Base-by-base conservation (phyloP, 2,797 vertebrate genomes). In the Intellagama lesueurii region DNA sequence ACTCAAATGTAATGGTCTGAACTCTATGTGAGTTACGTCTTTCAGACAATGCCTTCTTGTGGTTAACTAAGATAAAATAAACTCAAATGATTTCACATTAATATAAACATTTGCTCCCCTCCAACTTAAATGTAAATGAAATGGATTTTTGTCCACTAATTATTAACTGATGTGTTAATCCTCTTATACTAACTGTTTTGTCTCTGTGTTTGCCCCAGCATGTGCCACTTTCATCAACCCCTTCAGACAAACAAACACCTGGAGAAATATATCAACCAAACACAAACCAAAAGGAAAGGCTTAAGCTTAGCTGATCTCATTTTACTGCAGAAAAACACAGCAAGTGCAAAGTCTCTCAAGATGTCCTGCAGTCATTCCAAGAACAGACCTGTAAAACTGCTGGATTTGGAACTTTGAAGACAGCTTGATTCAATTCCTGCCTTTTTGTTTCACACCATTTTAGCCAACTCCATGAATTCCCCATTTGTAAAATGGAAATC, bases 401-500 rank as follows among this genome's bases (percentile, higher is more conserved):
- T 32, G 22, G 30, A 52, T 69, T 69, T 78, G 81, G 82, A 66
- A 19, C 32, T 11, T 64, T 86, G 60, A 81, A 73, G n/a, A 47
- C 17, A 84, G 7, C 35, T 72, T 60, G 40, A 66, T 73, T 52
- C 64, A 47, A 75, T 66, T 66, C 30, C 35, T 12, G 17, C 19
- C 40, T 76, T 86, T 85, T 66, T 52, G 28, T 86, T 86, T 80
- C 35, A 40, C 16, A 86, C 30, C 52, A 76, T 47, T 52, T 68
- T 60, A 70, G 79, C 52, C 30, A 22, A 76, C 68, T 72, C 49
- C 52, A 24, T 30, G 69, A 75, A 26, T 81, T 32, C 14, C 35
- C 30, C 49, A 47, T 81, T 49, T 89, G 32, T 47, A 81, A 85
- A 85, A 89, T 66, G n/a, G n/a, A 81, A n/a, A 26, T 86, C 52